Evolutionary conservation across 2,797 vertebrate genomes (phyloP).

Genomic region (Xenopus petersii): DNA sequence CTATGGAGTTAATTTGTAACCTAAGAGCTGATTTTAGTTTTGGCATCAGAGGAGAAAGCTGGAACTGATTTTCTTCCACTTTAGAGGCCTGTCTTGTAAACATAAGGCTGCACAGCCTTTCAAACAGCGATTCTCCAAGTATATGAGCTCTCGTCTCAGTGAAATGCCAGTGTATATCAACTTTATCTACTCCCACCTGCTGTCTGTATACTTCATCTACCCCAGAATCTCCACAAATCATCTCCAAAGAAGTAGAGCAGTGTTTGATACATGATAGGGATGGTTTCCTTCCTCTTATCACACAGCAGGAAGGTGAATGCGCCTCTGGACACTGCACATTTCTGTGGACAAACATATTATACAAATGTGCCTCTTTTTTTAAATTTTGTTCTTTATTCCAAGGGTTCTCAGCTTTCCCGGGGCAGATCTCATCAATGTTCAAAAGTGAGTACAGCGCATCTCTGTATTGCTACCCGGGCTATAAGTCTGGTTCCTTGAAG

Average conservation of each 20-base stretch:
- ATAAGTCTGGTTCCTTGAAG: constrained; percentile 22
- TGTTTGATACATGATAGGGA: constrained; percentile 22
- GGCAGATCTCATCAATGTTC: constrained; percentile 21
- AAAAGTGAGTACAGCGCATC: neutral
- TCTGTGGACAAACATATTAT: constrained; percentile 18
- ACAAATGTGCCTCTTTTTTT: constrained; percentile 20
- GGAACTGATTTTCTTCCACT: neutral
- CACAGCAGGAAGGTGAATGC: constrained; percentile 14
- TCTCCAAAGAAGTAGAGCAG: constrained; percentile 10
- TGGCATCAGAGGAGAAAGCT: neutral
- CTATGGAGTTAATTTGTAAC: neutral
- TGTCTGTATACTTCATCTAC: constrained; percentile 22
- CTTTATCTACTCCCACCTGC: constrained; percentile 35
- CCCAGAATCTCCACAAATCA: constrained; percentile 20
- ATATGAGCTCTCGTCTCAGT: neutral
- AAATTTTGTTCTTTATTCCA: constrained; percentile 5
- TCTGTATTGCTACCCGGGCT: constrained; percentile 6
- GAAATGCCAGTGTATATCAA: neutral
- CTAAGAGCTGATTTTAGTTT: neutral
- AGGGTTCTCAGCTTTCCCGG: neutral
- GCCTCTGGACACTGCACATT: constrained; percentile 32
- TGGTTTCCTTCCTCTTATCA: constrained; percentile 23
- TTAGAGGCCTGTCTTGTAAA: neutral
- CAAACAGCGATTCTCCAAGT: neutral
- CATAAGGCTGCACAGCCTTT: constrained; percentile 1